Percentiles rank a stretch among this genome's conserved stretches.
Conservation (phyloP, 1,140 invertebrate genomes). For the Meloidogyne floridensis region DNA sequence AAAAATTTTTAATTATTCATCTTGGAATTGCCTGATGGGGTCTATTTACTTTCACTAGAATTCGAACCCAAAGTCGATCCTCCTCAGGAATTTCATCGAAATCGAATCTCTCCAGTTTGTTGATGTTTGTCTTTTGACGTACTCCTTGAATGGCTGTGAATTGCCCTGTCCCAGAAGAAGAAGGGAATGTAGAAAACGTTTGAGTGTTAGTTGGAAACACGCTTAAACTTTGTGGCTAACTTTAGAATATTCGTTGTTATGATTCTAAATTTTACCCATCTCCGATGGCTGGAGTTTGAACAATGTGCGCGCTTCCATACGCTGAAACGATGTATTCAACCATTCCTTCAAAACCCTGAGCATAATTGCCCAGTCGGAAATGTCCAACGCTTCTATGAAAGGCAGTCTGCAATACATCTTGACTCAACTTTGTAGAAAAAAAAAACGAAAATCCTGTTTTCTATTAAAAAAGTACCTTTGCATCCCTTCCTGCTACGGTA, state of each 20-base stretch:
- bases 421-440: slow-evolving; percentile 51
- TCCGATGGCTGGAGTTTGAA: slow-evolving; percentile 55
- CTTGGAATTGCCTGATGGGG: not conserved
- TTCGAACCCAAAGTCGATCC: slow-evolving; percentile 55
- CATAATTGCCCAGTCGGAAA: slow-evolving; percentile 60
- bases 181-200: slow-evolving; percentile 32
- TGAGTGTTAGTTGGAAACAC: slow-evolving; percentile 18
- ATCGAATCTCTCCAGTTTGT: slow-evolving; percentile 43
- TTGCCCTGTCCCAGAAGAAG: slow-evolving; percentile 42
- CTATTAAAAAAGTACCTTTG: not conserved
- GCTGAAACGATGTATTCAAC: slow-evolving; percentile 61
- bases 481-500: slow-evolving; percentile 56
- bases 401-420: slow-evolving; percentile 60
- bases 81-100: slow-evolving; percentile 49
- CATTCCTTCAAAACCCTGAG: slow-evolving; percentile 60
- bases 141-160: slow-evolving; percentile 50
- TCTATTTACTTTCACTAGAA: slow-evolving; percentile 42
- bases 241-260: not conserved
- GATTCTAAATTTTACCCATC: not conserved
- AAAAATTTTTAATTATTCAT: not conserved
- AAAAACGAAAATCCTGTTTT: slow-evolving; percentile 14
- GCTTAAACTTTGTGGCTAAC: not conserved
- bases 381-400: slow-evolving; percentile 64
- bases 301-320: slow-evolving; percentile 60
- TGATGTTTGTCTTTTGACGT: slow-evolving; percentile 43